Conservation (phyloP, 2,113 vertebrate genomes). For the Rostratula benghalensis region DNA sequence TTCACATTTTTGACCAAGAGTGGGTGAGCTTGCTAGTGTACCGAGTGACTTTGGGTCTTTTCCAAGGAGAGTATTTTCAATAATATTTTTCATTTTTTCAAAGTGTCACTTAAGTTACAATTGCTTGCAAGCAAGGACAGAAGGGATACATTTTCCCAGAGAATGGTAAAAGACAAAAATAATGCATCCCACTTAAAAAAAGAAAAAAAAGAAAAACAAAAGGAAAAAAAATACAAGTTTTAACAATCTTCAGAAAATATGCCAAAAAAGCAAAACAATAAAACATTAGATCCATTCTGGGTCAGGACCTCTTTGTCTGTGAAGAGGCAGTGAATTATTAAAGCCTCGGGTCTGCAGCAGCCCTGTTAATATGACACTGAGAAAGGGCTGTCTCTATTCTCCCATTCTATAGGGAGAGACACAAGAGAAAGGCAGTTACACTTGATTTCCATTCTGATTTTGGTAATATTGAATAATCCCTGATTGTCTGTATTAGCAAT, state of each 20-base stretch:
- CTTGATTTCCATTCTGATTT: not conserved
- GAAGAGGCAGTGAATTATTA: conserved; percentile 8
- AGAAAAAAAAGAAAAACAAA: not conserved
- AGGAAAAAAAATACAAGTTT: not conserved
- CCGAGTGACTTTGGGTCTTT: not conserved
- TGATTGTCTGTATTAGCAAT: not conserved
- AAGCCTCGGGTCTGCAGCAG: not conserved
- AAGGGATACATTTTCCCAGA: not conserved
- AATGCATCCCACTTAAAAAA: not conserved
- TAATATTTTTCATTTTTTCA: not conserved
- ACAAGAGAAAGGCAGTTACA: not conserved
- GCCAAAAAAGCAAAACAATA: not conserved
- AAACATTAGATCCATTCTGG: conserved; percentile 7
- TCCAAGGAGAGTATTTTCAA: not conserved
- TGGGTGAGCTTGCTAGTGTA: not conserved
- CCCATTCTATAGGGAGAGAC: not conserved
- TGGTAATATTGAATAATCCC: not conserved
- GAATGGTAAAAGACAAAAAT: not conserved
- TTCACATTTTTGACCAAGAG: not conserved
- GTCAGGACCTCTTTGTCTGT: not conserved
- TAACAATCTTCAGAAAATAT: not conserved
- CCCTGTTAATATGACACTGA: not conserved
- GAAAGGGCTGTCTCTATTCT: not conserved
- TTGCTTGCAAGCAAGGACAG: not conserved
- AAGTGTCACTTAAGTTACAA: not conserved